These are phyloP conservation scores for Microdon myrmicae DNA, from an alignment of 2,888 invertebrate species.

Conservation along the genomic window DNA sequence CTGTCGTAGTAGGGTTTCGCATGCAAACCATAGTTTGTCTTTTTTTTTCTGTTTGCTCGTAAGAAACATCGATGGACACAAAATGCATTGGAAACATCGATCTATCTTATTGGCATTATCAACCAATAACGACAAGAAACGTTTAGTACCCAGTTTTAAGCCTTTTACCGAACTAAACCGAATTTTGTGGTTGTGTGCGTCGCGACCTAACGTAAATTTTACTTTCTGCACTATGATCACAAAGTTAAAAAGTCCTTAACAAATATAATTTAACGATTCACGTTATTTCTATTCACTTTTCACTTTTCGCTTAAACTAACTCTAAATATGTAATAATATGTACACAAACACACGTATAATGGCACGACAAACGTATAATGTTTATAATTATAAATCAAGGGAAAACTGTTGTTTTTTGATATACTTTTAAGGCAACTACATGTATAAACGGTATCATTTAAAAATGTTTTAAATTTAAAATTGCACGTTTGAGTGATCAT, in stretches of 20 bases:
- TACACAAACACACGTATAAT: slow-evolving; percentile 34
- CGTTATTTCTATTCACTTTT: background rate
- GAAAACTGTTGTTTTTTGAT: slow-evolving; percentile 9
- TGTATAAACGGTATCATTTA: slow-evolving; percentile 24
- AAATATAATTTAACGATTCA: no score
- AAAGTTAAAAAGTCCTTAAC: no score
- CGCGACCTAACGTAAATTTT: no score
- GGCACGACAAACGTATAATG: slow-evolving; percentile 37
- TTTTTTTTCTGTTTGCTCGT: slow-evolving; percentile 63
- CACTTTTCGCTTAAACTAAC: background rate
- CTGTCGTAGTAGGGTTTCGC: slow-evolving; percentile 62
- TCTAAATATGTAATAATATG: no score
- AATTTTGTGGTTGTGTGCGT: no score
- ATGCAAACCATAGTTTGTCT: slow-evolving; percentile 65
- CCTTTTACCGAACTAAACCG: no score
- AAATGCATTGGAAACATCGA: slow-evolving; percentile 68
- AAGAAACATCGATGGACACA: slow-evolving; percentile 67
- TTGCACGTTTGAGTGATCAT: slow-evolving; percentile 25
- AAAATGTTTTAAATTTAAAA: slow-evolving; percentile 27
- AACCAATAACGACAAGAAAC: slow-evolving; percentile 61
- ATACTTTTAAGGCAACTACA: slow-evolving; percentile 20
- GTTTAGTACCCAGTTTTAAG: no score
- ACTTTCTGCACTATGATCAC: no score
- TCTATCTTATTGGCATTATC: slow-evolving; percentile 67
- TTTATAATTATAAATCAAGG: slow-evolving; percentile 6